Evolutionary conservation across 2,113 vertebrate species (phyloP).

Genomic region (Leuciscus idus): DNA sequence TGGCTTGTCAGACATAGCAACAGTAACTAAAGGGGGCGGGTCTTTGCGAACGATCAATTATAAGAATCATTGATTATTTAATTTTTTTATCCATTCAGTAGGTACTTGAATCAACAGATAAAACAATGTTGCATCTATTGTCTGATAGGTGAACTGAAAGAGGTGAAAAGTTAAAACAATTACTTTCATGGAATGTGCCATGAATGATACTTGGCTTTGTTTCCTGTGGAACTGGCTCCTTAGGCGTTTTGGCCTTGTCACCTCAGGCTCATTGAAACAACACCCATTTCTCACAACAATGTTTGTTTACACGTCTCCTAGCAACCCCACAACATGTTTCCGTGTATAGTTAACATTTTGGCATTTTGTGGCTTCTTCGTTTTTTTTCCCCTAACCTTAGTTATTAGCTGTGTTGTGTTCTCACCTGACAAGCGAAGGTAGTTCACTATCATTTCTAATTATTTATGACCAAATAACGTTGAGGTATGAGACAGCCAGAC

Average conservation of each 20-base stretch:
- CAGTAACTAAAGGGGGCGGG: too few relatives aligned
- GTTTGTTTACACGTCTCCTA: conserved; percentile 76
- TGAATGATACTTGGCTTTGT: conserved; percentile 75
- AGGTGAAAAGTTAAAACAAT: conserved; percentile 70
- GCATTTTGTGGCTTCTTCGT: conserved; percentile 33
- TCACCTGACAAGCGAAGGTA: conserved; percentile 60
- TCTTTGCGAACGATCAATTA: background rate
- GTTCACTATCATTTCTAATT: conserved; percentile 60
- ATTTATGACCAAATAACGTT: conserved; percentile 62
- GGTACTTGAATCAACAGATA: background rate
- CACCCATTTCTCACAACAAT: conserved; percentile 60
- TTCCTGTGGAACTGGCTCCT: conserved; percentile 76
- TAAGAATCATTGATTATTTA: background rate
- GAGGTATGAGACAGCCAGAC: conserved; percentile 49
- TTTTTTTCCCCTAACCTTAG: conserved; percentile 26
- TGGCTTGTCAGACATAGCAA: too few relatives aligned
- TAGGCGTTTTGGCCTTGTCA: conserved; percentile 70
- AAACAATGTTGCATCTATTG: conserved; percentile 3
- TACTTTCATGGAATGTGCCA: conserved; percentile 71
- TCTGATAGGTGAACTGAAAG: conserved; percentile 40
- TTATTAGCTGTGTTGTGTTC: conserved; percentile 73
- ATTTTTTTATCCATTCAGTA: background rate
- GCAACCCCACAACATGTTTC: conserved; percentile 74
- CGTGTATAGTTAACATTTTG: conserved; percentile 50
- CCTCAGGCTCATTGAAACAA: conserved; percentile 77